phyloP scores from a whole-genome alignment of 2,888 invertebrate species.

The Cryptocephalus moraei region DNA sequence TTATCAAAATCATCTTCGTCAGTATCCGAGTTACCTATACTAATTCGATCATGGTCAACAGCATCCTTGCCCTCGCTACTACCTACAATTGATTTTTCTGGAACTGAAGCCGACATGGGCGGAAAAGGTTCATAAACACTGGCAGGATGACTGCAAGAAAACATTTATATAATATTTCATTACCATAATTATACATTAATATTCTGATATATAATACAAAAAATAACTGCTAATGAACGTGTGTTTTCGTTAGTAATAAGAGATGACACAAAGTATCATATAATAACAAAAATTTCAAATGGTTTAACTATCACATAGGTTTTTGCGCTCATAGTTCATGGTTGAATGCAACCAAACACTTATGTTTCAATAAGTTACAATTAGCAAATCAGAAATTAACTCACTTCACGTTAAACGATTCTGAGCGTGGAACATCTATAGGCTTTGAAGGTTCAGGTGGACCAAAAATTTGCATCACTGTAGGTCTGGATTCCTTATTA shows the following conservation, averaged over 20 bases:
- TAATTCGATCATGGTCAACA: slow-evolving; percentile 30
- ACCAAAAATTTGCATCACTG: slow-evolving; percentile 52
- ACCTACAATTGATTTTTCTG: slow-evolving; percentile 3
- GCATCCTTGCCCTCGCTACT: slow-evolving; percentile 8
- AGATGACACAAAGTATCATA: too few species aligned
- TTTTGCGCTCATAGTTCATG: too few species aligned
- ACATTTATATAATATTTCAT: too few species aligned
- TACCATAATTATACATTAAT: too few species aligned
- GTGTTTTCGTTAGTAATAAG: too few species aligned
- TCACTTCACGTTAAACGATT: neutral
- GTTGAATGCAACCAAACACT: too few species aligned
- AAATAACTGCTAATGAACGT: too few species aligned
- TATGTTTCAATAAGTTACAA: too few species aligned
- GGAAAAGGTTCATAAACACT: slow-evolving; percentile 22
- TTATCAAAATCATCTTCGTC: slow-evolving; percentile 51
- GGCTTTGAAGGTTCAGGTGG: slow-evolving; percentile 35
- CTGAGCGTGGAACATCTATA: slow-evolving; percentile 42
- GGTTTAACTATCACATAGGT: too few species aligned
- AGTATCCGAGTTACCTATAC: slow-evolving; percentile 34
- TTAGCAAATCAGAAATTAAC: neutral
- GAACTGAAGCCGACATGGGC: slow-evolving; percentile 20
- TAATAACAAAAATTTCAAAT: too few species aligned
- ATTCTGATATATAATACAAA: too few species aligned
- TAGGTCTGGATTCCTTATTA: slow-evolving; percentile 45
- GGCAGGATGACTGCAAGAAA: too few species aligned